Evolutionary conservation across 2,888 invertebrate genomes (phyloP).

Genomic region (Aspidiotus rigidus): DNA sequence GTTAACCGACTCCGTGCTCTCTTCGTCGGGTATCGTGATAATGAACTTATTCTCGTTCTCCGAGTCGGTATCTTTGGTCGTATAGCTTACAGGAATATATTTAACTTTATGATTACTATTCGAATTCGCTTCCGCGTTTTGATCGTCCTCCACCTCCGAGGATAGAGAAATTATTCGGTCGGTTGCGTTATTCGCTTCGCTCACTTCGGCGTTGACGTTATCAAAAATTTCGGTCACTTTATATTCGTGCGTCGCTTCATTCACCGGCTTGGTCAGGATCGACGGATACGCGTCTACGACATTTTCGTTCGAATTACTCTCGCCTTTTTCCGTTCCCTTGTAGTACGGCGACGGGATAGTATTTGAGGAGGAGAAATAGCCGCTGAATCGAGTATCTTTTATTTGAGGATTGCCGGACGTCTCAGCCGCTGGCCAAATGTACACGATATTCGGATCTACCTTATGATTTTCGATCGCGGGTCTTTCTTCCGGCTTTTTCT

Average conservation of each 20-base stretch:
- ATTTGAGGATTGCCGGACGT: neutral
- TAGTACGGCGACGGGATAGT: constrained; percentile 6
- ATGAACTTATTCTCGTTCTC: constrained; percentile 10
- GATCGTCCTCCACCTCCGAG: neutral
- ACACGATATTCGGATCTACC: constrained; percentile 19
- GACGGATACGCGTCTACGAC: neutral
- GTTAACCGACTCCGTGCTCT: constrained; percentile 14
- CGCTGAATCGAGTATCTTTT: constrained; percentile 4
- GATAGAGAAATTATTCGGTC: neutral
- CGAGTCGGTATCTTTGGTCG: neutral
- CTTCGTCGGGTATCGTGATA: constrained; percentile 15
- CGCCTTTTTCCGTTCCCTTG: constrained; percentile 12
- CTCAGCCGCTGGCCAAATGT: constrained; percentile 23
- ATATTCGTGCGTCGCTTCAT: constrained; percentile 11
- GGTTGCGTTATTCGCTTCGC: constrained; percentile 7
- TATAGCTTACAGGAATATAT: constrained; percentile 19
- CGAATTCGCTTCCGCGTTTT: neutral
- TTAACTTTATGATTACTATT: constrained; percentile 22
- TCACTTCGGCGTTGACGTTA: constrained; percentile 9
- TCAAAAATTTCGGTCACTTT: constrained; percentile 19
- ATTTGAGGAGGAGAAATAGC: constrained; percentile 8
- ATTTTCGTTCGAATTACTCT: neutral
- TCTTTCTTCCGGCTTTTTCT: constrained; percentile 39
- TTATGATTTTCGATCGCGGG: constrained; percentile 20
- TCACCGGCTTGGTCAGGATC: neutral